Evolutionary conservation across 2,888 invertebrate species (phyloP), one percentile per base, ranked within the genome.

Genomic region (Pyrgus malvae): DNA sequence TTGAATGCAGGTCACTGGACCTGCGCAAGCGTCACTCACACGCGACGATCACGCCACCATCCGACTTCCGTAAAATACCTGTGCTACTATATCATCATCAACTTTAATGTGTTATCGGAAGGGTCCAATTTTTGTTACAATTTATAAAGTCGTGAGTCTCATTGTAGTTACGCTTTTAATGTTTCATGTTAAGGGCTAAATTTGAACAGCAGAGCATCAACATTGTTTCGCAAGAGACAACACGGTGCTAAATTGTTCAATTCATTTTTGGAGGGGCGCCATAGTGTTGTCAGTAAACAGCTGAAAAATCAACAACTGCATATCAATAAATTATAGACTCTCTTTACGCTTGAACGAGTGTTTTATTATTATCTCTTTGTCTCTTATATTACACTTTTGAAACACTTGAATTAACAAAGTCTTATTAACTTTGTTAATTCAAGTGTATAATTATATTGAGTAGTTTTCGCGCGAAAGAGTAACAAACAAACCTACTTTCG

Each of bases 31-130:
- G 72, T 68, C 57, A 51, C 62, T 66, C 56, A 57, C 70, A 76
- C 75, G 76, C 76, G 74, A 72, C 66, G 66, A 83, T 88, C 88
- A 86, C 83, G 84, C 87, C 85, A 88, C 83, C 63, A 59, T 55
- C 54, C 50, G 42, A 67, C 67, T 65, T 68, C 66, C 67, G 67
- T 66, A 63, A 61, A 63, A 57, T 42, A 35, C 37, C 27, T 17
- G 31, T 25, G 12, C 14, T 16, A 44, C 58, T 23, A 12, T 33
- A 51, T 37, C 55, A 62, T 58, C 41, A 33, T 55, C 50, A 41
- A 66, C 58, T 57, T 50, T 66, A 63, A 25, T 0, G 16, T 1
- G 1, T 9, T 41, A 9, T 11, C 0, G 16, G 40, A 56, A 54
- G 19, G 49, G 54, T 48, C 17, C 11, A 49, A 33, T 55, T 37